Conservation (phyloP, 2,797 vertebrate genomes). For the Ibycter americanus region DNA sequence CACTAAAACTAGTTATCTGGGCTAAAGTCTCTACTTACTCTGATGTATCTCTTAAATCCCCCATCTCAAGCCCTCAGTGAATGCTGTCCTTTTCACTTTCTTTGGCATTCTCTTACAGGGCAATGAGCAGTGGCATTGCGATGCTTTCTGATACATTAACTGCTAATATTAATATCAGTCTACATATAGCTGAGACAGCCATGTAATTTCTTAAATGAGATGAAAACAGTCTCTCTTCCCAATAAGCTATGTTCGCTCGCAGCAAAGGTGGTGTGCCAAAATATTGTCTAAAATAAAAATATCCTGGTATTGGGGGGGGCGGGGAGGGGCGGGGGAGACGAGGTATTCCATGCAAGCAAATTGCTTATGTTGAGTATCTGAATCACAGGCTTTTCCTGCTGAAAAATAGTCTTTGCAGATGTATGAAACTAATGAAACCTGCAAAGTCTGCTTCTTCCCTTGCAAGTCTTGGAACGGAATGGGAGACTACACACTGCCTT, state of each 20-base stretch:
- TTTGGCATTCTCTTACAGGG: not conserved
- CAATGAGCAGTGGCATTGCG: not conserved
- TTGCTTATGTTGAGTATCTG: not conserved
- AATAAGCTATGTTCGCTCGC: not conserved
- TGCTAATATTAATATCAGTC: not conserved
- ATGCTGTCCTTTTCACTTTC: not conserved
- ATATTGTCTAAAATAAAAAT: not conserved
- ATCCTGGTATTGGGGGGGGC: not conserved
- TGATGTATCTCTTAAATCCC: not conserved
- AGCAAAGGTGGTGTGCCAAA: not conserved
- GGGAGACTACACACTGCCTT: not conserved
- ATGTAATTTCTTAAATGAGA: not conserved
- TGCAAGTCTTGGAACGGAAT: not conserved
- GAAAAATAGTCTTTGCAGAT: not conserved
- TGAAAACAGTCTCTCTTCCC: not conserved
- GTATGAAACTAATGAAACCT: not conserved
- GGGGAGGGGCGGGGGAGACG: too few relatives aligned
- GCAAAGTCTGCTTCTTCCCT: not conserved
- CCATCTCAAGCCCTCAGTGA: not conserved
- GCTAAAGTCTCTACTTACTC: not conserved
- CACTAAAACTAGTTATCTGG: not conserved
- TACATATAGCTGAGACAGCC: not conserved
- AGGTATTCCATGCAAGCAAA: not conserved
- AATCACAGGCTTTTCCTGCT: not conserved
- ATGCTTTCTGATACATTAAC: not conserved